Evolutionary conservation across 1,140 invertebrate genomes (phyloP), one percentile per base, ranked within the genome.

Genomic region (Brachionus angularis): DNA sequence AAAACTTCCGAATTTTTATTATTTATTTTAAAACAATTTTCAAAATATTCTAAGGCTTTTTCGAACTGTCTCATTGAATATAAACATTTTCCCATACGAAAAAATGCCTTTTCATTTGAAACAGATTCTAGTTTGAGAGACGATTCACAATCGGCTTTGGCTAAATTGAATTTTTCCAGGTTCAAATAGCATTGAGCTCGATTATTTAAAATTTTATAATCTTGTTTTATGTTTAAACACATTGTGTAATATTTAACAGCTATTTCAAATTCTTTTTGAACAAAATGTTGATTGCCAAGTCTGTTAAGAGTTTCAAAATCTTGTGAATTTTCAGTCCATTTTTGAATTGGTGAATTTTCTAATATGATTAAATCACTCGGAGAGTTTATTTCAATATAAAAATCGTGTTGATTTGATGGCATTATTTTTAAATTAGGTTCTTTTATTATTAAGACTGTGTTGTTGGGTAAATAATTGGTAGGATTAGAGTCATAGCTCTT

Each of bases 41-140:
- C 27, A 36, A 58, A 34, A 2, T 31, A 31, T 8, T 58, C 53
- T 8, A 39, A 5, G 5, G 53, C 53, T 14, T 36, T 33, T 21
- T 21, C 53, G 39, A 58, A 58, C 23, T 58, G 53, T 58, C 33
- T 36, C 53, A 58, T 58, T 23, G 18, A 18, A 18, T 58, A 58
- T 18, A 16, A 39, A 25, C 21, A 36, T 42, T 25, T 58, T 18
- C 31, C 53, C 33, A 58, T 25, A 14, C 53, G 53, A 36, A 58
- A 58, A 36, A 12, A 58, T 27, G 53, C 53, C 39, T 58, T 58
- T 58, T 58, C 53, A 36, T 39, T 58, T 27, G n/a, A n/a, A n/a
- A 36, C 18, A 10, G 53, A 7, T 36, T 39, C 39, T 8, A 58
- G 5, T 21, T 39, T 34, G 23, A 58, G 18, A 5, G 53, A 36